Base-by-base conservation (phyloP, 2,888 invertebrate species). In the Aplocera efformata region DNA sequence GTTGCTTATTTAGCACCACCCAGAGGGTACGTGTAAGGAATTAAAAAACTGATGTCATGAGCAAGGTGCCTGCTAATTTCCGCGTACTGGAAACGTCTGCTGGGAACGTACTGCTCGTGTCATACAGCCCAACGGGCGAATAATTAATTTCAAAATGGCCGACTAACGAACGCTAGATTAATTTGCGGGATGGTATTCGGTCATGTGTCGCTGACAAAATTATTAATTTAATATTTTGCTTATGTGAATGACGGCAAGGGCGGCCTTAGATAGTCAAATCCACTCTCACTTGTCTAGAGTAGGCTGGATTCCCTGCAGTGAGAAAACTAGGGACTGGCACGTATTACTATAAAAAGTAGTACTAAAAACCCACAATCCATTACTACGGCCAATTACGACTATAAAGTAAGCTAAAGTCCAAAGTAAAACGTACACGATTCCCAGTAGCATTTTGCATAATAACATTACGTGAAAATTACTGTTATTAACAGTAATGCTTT, bases 131-230 rank as follows among this genome's bases (percentile, higher is more conserved):
- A 10, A 32, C 33, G 25, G 33, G 31, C 17, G 28, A 31, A 9
- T 42, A 50, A 48, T 50, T 50, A 44, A 50, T 48, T 50, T 44
- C 46, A 50, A 50, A 50, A 53, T 50, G 48, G 48, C 37, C 35
- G 11, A 11, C 31, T 40, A 32, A 26, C 40, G 32, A 34, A 28
- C 32, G 33, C 33, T 40, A 26, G 35, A 42, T 48, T 40, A 31
- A 42, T 42, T 53, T 47, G 34, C 29, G 29, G 32, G 38, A 24
- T 25, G 48, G 35, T 32, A 35, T 21, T 32, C 32, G 50, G 45
- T 43, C 48, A 31, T 9, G 9, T 32, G 9, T 24, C 13, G 13
- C 13, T 17, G 13, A 17, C 5, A 17, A 17, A 17, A 17, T 17
- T n/a, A n/a, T 17, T 17, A 17, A 17, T 17, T 17, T 17, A 5